Evolutionary conservation across 1,140 invertebrate genomes (phyloP).

Genomic region (Diorhabda carinulata): DNA sequence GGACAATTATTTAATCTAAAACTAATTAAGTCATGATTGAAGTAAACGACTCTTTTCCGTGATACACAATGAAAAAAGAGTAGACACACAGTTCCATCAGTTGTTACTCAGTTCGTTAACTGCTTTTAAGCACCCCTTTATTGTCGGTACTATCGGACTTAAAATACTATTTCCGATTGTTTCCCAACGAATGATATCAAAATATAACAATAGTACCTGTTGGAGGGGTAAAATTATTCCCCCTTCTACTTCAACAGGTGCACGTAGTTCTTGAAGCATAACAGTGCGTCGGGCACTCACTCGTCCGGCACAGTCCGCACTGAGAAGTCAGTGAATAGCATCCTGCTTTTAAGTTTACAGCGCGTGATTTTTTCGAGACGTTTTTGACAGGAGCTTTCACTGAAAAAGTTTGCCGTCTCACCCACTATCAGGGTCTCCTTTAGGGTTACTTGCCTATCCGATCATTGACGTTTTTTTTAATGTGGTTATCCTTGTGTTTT

Average conservation of each 20-base stretch:
- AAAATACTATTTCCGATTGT: slow-evolving; percentile 22
- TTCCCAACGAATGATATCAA: slow-evolving; percentile 32
- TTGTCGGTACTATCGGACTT: background rate
- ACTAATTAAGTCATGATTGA: too few relatives aligned
- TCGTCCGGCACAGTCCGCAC: slow-evolving; percentile 48
- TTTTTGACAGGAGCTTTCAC: background rate
- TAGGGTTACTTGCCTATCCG: slow-evolving; percentile 7
- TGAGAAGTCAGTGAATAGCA: slow-evolving; percentile 41
- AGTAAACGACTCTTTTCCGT: too few relatives aligned
- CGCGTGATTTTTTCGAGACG: slow-evolving; percentile 24
- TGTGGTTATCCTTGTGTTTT: background rate
- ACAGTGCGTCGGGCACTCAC: slow-evolving; percentile 46
- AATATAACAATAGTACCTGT: slow-evolving; percentile 42
- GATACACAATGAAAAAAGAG: too few relatives aligned
- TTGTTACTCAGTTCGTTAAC: slow-evolving; percentile 3
- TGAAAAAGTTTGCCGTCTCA: slow-evolving; percentile 25
- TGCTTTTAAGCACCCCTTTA: slow-evolving; percentile 17
- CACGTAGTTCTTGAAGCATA: slow-evolving; percentile 49
- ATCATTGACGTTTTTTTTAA: slow-evolving; percentile 11
- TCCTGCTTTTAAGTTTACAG: slow-evolving; percentile 29
- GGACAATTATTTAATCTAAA: too few relatives aligned
- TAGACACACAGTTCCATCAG: too few relatives aligned
- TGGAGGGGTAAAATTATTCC: slow-evolving; percentile 42
- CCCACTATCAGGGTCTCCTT: slow-evolving; percentile 26
- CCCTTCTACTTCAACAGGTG: slow-evolving; percentile 46